phyloP scores from a whole-genome alignment of 2,888 invertebrate species.

The Labia minor region DNA sequence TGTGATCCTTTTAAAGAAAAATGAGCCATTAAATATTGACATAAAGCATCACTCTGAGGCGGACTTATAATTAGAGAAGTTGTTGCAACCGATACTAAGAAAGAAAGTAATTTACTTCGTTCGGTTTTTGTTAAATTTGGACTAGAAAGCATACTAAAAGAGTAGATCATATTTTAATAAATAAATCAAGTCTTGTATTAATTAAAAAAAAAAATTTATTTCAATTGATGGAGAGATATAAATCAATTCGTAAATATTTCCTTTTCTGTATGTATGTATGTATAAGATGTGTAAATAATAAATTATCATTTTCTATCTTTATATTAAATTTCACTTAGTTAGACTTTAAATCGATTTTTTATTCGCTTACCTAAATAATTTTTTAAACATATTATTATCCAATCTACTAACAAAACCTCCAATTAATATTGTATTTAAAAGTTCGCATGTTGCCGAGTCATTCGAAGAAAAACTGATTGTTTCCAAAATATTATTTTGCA shows the following conservation, averaged over 20 bases:
- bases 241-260: no score
- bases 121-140: slow-evolving; percentile 19
- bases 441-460: slow-evolving; percentile 15
- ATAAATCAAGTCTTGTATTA: not conserved
- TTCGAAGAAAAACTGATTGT: slow-evolving; percentile 21
- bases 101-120: slow-evolving; percentile 22
- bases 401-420: slow-evolving; percentile 22
- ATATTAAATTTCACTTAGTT: no score
- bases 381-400: slow-evolving; percentile 21
- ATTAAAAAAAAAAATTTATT: not conserved
- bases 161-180: not conserved
- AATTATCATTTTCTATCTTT: no score
- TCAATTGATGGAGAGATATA: no score
- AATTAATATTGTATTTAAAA: slow-evolving; percentile 21
- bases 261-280: no score
- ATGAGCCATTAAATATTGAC: not conserved
- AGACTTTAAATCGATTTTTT: no score
- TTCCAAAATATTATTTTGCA: slow-evolving; percentile 24
- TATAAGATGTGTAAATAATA: no score
- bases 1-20: not conserved
- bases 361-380: slow-evolving; percentile 20
- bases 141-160: not conserved
- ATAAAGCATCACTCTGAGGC: not conserved
- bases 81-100: slow-evolving; percentile 18
- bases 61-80: not conserved